A percentile compares a stretch with the other conserved stretches of the same genome.
Conservation (phyloP, 2,888 invertebrate species). For the Polydrusus tereticollis region DNA sequence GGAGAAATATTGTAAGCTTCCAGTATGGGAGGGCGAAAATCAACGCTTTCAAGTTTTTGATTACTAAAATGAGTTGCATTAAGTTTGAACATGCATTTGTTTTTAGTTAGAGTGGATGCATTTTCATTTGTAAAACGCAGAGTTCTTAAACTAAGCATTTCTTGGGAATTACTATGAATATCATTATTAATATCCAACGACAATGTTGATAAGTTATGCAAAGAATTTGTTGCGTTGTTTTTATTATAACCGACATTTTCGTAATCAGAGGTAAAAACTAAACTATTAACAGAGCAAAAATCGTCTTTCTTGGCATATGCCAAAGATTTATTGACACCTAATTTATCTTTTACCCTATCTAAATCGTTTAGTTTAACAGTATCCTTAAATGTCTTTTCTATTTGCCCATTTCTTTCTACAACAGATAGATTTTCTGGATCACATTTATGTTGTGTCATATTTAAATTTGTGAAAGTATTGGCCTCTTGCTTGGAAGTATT, state of each 20-base stretch:
- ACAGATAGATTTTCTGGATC: not conserved
- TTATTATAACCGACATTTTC: not conserved
- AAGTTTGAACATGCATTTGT: not conserved
- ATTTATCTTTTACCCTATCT: too few relatives aligned
- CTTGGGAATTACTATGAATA: not conserved
- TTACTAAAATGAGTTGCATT: slow-evolving; percentile 11
- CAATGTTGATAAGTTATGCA: not conserved
- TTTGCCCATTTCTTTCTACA: not conserved
- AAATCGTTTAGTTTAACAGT: too few relatives aligned
- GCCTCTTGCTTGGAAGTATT: not conserved
- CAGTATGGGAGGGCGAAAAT: slow-evolving; percentile 45
- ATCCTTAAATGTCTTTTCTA: too few relatives aligned
- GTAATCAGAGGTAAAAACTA: not conserved
- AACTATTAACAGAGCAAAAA: slow-evolving; percentile 6
- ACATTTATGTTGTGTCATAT: not conserved
- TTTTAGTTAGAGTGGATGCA: not conserved
- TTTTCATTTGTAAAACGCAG: too few relatives aligned
- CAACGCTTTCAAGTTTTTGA: slow-evolving; percentile 27
- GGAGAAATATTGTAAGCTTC: slow-evolving; percentile 42
- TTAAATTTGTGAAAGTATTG: not conserved
- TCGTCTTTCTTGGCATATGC: not conserved
- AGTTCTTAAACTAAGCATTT: too few relatives aligned
- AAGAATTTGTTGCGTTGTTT: not conserved
- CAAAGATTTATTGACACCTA: too few relatives aligned
- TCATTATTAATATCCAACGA: not conserved